phyloP scores from a whole-genome alignment of 2,113 vertebrate species.

The Vulpes vulpes region DNA sequence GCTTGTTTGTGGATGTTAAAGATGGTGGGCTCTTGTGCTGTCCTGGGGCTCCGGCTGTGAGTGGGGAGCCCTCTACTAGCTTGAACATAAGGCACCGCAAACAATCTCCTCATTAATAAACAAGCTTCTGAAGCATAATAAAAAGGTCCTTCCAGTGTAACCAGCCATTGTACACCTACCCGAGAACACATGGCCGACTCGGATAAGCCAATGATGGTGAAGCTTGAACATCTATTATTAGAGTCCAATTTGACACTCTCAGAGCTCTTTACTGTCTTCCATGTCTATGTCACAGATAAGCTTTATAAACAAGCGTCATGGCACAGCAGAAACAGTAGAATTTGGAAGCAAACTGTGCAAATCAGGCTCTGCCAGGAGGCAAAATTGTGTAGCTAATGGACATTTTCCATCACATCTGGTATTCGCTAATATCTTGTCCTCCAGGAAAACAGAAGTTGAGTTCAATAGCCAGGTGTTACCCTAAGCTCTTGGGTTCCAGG shows the following conservation, averaged over 20 bases:
- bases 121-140: slow-evolving; percentile 4
- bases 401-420: not conserved
- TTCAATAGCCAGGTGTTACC: not conserved
- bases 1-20: not conserved
- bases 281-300: not conserved
- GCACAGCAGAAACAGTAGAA: not conserved
- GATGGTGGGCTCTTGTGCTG: not conserved
- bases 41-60: not conserved
- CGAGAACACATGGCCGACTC: not conserved
- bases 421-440: not conserved
- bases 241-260: not conserved
- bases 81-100: not conserved
- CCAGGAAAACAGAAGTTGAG: not conserved
- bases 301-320: not conserved
- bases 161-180: not conserved
- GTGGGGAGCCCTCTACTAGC: not conserved
- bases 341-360: not conserved
- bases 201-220: not conserved
- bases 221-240: not conserved
- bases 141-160: not conserved
- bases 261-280: not conserved
- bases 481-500: not conserved
- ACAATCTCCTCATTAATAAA: not conserved
- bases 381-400: not conserved
- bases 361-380: not conserved